Percentiles rank a stretch among this genome's conserved stretches.
Evolutionary conservation across 2,888 invertebrate genomes (phyloP).

Genomic region (Sylvicola cinctus): DNA sequence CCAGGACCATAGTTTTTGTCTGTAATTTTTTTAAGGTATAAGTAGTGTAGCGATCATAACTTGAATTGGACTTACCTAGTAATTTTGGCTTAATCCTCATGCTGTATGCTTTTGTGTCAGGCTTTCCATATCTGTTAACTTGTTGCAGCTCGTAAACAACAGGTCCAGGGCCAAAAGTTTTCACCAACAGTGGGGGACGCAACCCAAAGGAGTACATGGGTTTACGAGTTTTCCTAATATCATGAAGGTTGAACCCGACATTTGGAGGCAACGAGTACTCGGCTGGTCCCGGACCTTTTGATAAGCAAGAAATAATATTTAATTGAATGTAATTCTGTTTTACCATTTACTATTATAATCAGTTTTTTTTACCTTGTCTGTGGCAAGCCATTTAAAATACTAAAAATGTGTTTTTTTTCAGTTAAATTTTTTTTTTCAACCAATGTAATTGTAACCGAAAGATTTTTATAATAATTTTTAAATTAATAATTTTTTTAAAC

Average conservation of each 20-base stretch:
- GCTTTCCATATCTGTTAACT: constrained; percentile 16
- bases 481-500: too few relatives aligned
- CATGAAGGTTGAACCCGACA: constrained; percentile 35
- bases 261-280: constrained; percentile 33
- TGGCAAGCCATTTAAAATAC: too few relatives aligned
- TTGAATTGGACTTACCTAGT: neutral
- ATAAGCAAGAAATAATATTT: constrained; percentile 3
- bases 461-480: too few relatives aligned
- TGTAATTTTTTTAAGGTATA: neutral
- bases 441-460: too few relatives aligned
- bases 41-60: too few relatives aligned
- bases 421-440: too few relatives aligned
- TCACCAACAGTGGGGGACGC: constrained; percentile 8
- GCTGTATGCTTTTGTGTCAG: constrained; percentile 28
- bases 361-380: too few relatives aligned
- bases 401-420: too few relatives aligned
- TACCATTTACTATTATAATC: too few relatives aligned
- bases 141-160: constrained; percentile 15
- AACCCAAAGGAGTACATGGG: constrained; percentile 23
- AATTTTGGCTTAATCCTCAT: constrained; percentile 20
- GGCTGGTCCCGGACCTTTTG: constrained; percentile 41
- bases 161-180: constrained; percentile 17
- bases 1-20: neutral
- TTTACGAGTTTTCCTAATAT: constrained; percentile 28
- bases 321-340: too few relatives aligned